Evolutionary conservation across 23 tunicate genomes (phyloP), one percentile per base, ranked within the genome.

Genomic region (Aplidium turbinatum): DNA sequence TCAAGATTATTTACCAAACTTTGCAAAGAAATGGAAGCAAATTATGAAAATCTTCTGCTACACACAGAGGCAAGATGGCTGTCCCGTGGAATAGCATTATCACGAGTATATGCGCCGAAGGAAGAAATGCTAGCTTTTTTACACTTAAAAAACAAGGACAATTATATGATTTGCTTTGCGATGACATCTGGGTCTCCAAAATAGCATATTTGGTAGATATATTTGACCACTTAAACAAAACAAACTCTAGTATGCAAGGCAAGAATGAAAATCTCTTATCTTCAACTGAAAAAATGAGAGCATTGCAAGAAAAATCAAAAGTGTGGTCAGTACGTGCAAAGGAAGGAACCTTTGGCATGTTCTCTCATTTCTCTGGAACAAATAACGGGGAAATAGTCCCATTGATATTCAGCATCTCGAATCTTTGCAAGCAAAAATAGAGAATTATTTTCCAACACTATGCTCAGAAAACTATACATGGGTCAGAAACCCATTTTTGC

Each of bases 51-150:
- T 70, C 76, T 70, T 70, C 73, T 66, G 73, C 21, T 35, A 38
- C 52, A 38, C 73, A 70, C 76, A 57, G 36, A 70, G 76, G 76
- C 76, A 70, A 70, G 76, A 70, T 70, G 76, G 76, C 58, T 70
- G 34, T 70, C 76, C 47, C 58, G 76, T 70, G 76, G 76, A 47
- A 70, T 46, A 70, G 76, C 58, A 26, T 70, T 70, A 58, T 70
- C 76, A 70, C 35, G 58, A 70, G 76, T 70, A 47, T 70, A 70
- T 70, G 76, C 47, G 76, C 76, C 47, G 76, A 70, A 70, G 26
- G 76, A 70, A 9, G 35, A 47, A 27, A 70, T 47, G 76, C 47
- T 70, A 70, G 76, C 76, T 70, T 70, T 70, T 70, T 70, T 48
- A 22, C 35, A 28, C 35, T 70, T 70, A 58, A 70, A 70, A 46